Conservation (phyloP, 2,113 vertebrate species). For the Kryptolebias marmoratus region DNA sequence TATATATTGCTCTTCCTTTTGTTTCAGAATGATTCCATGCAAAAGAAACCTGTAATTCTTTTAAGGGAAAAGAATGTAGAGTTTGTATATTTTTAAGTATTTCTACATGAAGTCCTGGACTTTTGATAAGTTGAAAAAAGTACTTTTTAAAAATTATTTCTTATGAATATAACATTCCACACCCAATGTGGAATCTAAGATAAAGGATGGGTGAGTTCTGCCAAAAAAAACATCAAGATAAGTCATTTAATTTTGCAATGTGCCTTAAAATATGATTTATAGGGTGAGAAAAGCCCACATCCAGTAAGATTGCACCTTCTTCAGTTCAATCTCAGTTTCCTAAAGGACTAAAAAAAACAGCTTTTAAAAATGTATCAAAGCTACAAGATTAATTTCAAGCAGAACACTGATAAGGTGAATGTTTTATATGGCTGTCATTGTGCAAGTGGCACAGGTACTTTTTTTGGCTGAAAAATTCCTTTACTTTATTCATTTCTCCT, state of each 20-base stretch:
- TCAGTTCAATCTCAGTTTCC: conserved; percentile 24
- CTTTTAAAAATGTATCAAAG: conserved; percentile 51
- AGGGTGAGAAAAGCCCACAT: conserved; percentile 21
- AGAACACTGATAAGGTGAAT: conserved; percentile 42
- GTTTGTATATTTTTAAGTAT: too few species aligned
- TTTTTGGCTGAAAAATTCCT: conserved; percentile 32
- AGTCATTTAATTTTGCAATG: conserved; percentile 35
- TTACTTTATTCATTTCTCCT: conserved; percentile 44
- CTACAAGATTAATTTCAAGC: conserved; percentile 48
- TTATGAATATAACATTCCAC: background rate
- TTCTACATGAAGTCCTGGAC: too few species aligned
- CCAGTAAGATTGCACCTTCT: conserved; percentile 28
- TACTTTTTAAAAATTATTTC: too few species aligned
- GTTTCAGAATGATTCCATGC: too few species aligned
- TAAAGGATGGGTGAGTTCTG: conserved; percentile 5
- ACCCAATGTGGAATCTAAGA: conserved; percentile 2
- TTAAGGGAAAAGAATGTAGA: too few species aligned
- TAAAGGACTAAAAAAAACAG: conserved; percentile 29
- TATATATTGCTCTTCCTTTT: too few species aligned
- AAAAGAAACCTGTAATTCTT: too few species aligned
- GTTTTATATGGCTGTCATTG: conserved; percentile 54
- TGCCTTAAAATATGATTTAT: conserved; percentile 44
- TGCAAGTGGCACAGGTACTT: conserved; percentile 38
- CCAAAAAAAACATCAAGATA: conserved; percentile 36
- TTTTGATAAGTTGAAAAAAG: too few species aligned